A percentile compares a stretch with the other conserved stretches of the same genome.
Conservation (phyloP, 2,113 vertebrate species). For the Hippolais icterina region DNA sequence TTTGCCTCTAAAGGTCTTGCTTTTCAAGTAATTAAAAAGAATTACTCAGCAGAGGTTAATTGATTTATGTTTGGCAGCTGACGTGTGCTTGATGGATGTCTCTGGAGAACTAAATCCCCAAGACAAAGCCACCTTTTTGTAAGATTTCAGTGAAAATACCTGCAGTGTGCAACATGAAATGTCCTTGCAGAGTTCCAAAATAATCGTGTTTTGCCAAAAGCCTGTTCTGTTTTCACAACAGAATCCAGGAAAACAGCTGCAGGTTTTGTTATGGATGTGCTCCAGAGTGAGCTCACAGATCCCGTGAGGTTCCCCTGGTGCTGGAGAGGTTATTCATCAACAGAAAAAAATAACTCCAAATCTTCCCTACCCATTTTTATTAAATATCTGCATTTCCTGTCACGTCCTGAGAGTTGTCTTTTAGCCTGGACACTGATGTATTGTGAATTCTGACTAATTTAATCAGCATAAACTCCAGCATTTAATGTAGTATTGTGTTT, state of each 20-base stretch:
- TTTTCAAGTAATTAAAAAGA: slow-evolving; percentile 1
- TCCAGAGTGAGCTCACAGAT: neutral
- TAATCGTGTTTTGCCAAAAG: neutral
- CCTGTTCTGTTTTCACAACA: neutral
- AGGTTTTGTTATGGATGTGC: neutral
- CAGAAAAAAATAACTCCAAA: neutral
- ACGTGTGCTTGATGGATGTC: neutral
- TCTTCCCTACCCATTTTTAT: neutral
- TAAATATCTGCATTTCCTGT: neutral
- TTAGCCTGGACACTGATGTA: neutral
- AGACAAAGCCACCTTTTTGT: neutral
- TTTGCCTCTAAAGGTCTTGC: neutral
- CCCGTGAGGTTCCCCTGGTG: neutral
- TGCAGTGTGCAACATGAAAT: neutral
- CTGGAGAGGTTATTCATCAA: neutral
- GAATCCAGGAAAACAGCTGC: neutral
- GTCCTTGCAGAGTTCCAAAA: neutral
- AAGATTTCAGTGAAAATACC: neutral
- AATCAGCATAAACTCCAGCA: neutral
- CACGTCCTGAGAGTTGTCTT: neutral
- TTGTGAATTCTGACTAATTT: neutral
- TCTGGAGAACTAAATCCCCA: neutral
- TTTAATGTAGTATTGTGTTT: neutral
- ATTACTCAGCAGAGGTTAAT: neutral
- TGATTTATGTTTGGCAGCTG: slow-evolving; percentile 20